Base-by-base conservation (phyloP, 2,113 vertebrate species). In the Trogon melanurus region DNA sequence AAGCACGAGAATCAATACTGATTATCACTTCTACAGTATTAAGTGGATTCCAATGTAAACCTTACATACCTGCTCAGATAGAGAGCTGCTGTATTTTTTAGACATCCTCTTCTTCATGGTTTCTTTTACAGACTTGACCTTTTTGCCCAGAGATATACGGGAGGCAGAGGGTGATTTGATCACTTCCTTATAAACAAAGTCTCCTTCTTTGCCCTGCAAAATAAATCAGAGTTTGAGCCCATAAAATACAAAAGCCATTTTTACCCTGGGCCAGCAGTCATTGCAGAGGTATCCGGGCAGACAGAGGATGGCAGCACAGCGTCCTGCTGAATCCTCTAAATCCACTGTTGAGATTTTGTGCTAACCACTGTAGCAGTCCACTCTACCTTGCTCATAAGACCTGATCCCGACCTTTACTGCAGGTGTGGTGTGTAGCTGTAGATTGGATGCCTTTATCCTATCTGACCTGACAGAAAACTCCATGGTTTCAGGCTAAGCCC, bases 61-160 rank as follows among this genome's bases (percentile, higher is more conserved):
- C 26, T 30, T 44, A 83, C 97, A 4, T 86, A 99, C 99, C 99
- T 99, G 99, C 84, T 99, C 99, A 69, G 99, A 98, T 26, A 99
- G 92, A 57, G 99, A 98, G 93, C 98, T 99, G 97, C 98, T 99
- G n/a, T 99, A 99, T 93, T 99, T 99, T 97, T 99, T 99, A 65
- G 99, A 99, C 98, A 99, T 99, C 91, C 99, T 98, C 93, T 99
- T 99, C 98, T 98, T 99, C 99, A 99, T 99, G 3, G 99, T 99
- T 97, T 99, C 99, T 96, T 99, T 99, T 66, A 99, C 99, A 5
- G 99, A 99, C 94, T 99, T 99, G 96, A 99, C 99, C 97, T 99
- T 99, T 98, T 99, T 99, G 72, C 99, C 99, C 80, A 99, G 98
- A 57, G 99, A 99, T 96, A 99, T 99, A 71, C 99, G 98, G 41